Conservation (phyloP, 2,113 vertebrate genomes). For the Indicator indicator region DNA sequence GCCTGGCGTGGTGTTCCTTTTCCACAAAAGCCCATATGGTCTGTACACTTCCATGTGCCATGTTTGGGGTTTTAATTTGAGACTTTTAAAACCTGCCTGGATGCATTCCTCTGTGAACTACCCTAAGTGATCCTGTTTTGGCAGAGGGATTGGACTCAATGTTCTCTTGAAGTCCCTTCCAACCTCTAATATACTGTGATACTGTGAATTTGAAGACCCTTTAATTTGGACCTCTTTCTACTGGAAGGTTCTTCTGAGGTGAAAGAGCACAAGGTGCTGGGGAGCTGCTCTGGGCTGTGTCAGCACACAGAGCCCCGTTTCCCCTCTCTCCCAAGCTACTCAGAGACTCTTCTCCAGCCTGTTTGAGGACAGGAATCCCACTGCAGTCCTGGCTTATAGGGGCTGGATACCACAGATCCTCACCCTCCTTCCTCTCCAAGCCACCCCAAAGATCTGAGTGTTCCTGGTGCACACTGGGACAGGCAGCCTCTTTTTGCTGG, state of each 20-base stretch:
- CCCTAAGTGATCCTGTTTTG: too few species aligned
- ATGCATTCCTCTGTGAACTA: too few species aligned
- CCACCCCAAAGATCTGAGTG: rapidly evolving
- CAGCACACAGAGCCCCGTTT: rapidly evolving
- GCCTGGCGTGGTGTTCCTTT: neutral
- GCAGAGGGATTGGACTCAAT: too few species aligned
- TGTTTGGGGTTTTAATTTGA: neutral
- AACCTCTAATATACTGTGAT: too few species aligned
- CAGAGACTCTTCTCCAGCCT: neutral
- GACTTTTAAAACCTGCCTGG: neutral
- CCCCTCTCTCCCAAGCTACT: neutral
- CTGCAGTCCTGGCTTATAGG: neutral
- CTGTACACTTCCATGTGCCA: rapidly evolving
- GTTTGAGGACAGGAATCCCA: neutral
- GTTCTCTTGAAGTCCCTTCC: too few species aligned
- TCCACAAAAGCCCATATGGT: rapidly evolving
- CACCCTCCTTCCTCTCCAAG: neutral
- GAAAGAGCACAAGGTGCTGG: neutral
- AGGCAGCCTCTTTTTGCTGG: neutral
- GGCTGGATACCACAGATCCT: neutral
- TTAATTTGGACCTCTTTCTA: neutral
- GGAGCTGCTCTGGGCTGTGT: neutral
- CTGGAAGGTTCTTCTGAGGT: neutral
- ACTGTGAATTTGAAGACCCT: neutral
- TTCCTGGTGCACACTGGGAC: neutral